phyloP scores from a whole-genome alignment of 2,113 vertebrate species.

The Hiodon alosoides region DNA sequence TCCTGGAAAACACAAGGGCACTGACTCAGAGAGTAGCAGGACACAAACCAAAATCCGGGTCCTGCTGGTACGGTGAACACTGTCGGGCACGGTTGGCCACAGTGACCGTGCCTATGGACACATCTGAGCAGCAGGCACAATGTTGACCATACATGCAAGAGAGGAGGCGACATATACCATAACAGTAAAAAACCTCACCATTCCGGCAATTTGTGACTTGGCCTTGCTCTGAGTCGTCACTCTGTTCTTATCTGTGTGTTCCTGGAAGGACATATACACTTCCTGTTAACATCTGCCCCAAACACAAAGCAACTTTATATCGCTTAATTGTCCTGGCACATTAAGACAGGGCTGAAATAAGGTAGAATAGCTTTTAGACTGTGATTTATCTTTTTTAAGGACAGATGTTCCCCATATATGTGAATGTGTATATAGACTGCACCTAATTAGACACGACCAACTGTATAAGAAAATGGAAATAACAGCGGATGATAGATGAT shows the following conservation, averaged over 20 bases:
- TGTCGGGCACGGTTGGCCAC: background rate
- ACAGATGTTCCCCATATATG: too few species aligned
- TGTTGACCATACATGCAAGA: background rate
- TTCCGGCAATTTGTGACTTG: slow-evolving; percentile 38
- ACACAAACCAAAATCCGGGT: background rate
- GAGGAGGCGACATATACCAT: background rate
- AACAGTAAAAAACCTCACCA: slow-evolving; percentile 52
- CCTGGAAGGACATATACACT: slow-evolving; percentile 39
- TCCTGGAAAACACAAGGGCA: slow-evolving; percentile 62
- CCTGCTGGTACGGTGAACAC: background rate
- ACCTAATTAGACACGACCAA: too few species aligned
- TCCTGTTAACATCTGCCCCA: background rate
- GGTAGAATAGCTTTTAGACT: too few species aligned
- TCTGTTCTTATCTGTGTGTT: slow-evolving; percentile 45
- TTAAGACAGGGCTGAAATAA: background rate
- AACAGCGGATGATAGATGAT: too few species aligned
- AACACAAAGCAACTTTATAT: background rate
- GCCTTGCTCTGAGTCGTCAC: slow-evolving; percentile 33
- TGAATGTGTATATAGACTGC: too few species aligned
- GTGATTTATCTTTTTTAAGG: too few species aligned
- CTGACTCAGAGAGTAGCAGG: background rate
- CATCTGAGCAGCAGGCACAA: background rate
- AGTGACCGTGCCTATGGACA: background rate
- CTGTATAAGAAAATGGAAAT: too few species aligned
- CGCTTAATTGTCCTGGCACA: background rate